Percentiles rank a stretch among this genome's conserved stretches.
Conservation (phyloP, 2,797 vertebrate genomes). For the Myripristis jacobus region DNA sequence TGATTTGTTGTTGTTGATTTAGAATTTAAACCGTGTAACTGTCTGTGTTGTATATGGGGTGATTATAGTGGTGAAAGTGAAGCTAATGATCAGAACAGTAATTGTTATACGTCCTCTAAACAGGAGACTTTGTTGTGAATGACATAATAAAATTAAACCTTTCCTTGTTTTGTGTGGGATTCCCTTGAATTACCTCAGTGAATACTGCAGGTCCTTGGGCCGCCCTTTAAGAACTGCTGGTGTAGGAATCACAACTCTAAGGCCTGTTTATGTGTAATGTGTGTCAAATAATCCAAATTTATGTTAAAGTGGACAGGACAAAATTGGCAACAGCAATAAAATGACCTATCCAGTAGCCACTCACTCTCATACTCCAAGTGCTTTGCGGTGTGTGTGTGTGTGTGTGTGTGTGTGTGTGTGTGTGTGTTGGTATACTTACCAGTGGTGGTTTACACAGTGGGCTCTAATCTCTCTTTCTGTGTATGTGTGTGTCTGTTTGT, state of each 20-base stretch:
- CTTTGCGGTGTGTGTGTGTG: slow-evolving; percentile 35
- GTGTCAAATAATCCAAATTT: slow-evolving; percentile 1
- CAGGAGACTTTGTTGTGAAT: background rate
- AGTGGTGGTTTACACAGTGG: slow-evolving; percentile 70
- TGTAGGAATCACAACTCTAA: background rate
- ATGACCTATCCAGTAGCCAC: slow-evolving; percentile 13
- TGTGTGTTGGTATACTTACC: slow-evolving; percentile 61
- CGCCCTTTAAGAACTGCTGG: background rate
- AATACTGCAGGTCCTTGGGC: too few species aligned
- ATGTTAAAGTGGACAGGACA: slow-evolving; percentile 5
- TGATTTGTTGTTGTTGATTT: too few species aligned
- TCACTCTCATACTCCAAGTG: background rate
- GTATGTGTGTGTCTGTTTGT: slow-evolving; percentile 45
- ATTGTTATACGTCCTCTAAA: background rate
- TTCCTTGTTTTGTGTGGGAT: too few species aligned
- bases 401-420: slow-evolving; percentile 29
- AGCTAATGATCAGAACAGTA: background rate
- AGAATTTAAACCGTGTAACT: too few species aligned
- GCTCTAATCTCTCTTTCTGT: slow-evolving; percentile 67
- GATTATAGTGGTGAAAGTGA: background rate
- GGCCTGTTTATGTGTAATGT: too few species aligned
- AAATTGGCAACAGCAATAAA: slow-evolving; percentile 9
- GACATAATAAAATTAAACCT: background rate
- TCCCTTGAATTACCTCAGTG: too few species aligned
- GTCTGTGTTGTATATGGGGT: too few species aligned